Evolutionary conservation across 2,113 vertebrate genomes (phyloP), one percentile per base, ranked within the genome.

Genomic region (Pelobates fuscus): DNA sequence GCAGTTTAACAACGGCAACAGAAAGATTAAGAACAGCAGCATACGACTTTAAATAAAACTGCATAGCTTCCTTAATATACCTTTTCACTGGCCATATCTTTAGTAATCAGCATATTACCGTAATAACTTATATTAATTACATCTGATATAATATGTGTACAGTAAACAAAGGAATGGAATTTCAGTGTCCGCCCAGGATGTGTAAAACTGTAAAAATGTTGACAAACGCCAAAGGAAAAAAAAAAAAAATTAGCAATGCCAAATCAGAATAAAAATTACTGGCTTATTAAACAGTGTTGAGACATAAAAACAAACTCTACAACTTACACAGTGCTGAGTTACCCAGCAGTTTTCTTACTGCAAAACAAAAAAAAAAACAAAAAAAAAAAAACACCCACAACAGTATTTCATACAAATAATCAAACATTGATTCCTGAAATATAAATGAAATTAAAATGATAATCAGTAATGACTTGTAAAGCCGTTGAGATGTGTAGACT

Each of bases 131-230:
- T 83, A 82, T 87, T 89, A 92, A 90, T 80, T 86, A 84, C 79
- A 91, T 92, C 87, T 84, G 87, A 92, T 92, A 91, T 90, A 49
- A 90, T 91, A 93, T 83, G 89, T 85, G 82, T 89, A 91, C 78
- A 88, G 87, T 91, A 91, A 93, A 93, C 89, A 91, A 92, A 91
- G 91, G 91, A 93, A 93, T 92, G 91, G 90, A 89, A 82, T 77
- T 86, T 89, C 44, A 82, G 86, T 90, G 87, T 91, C 88, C 88
- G 86, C 91, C 90, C 82, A 91, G 89, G 89, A 93, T 92, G 91
- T 77, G 78, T 87, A 92, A 91, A 4, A 17, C 86, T 88, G 84
- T 88, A 90, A 92, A 93, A 91, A 90, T 89, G 88, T 79, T 90
- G 88, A 89, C 87, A 89, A 89, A 89, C 88, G 86, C 87, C 87